Conservation (phyloP, 2,797 vertebrate species). For the Girardinus metallicus region DNA sequence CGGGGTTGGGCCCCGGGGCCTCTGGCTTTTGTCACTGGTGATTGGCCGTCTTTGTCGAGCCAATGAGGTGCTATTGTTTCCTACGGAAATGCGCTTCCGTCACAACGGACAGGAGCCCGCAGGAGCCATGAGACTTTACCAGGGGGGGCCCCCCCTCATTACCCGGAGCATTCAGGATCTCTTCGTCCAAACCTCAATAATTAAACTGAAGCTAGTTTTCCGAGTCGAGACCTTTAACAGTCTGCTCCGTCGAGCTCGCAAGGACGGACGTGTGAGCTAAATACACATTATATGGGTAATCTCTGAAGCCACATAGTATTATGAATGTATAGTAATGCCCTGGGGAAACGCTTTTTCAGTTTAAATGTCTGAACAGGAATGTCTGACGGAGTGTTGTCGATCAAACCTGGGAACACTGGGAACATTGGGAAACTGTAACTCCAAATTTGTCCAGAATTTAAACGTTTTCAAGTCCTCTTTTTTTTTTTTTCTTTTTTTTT, state of each 20-base stretch:
- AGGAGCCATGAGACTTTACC: conserved; percentile 39
- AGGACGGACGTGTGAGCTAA: background rate
- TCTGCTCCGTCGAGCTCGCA: rapidly evolving
- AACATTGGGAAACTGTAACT: conserved; percentile 12
- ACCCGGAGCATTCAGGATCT: background rate
- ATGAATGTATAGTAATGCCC: conserved; percentile 81
- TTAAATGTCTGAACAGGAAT: conserved; percentile 57
- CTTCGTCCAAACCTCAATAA: background rate
- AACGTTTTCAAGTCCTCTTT: conserved; percentile 22
- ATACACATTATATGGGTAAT: background rate
- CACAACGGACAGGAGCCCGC: conserved; percentile 60
- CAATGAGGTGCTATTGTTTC: conserved; percentile 83
- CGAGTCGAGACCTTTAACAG: background rate
- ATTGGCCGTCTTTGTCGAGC: conserved; percentile 68
- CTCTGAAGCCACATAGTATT: conserved; percentile 60
- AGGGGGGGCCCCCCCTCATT: background rate
- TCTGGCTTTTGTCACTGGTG: conserved; percentile 66
- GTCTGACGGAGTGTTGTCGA: conserved; percentile 48
- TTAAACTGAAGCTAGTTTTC: background rate
- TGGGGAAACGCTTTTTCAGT: conserved; percentile 62
- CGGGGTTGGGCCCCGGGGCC: conserved; percentile 41
- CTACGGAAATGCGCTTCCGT: conserved; percentile 85
- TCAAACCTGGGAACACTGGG: conserved; percentile 37
- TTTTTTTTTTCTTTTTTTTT: background rate
- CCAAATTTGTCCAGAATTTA: conserved; percentile 37